Conservation (phyloP, 2,888 invertebrate genomes). For the Athrips mouffetella region DNA sequence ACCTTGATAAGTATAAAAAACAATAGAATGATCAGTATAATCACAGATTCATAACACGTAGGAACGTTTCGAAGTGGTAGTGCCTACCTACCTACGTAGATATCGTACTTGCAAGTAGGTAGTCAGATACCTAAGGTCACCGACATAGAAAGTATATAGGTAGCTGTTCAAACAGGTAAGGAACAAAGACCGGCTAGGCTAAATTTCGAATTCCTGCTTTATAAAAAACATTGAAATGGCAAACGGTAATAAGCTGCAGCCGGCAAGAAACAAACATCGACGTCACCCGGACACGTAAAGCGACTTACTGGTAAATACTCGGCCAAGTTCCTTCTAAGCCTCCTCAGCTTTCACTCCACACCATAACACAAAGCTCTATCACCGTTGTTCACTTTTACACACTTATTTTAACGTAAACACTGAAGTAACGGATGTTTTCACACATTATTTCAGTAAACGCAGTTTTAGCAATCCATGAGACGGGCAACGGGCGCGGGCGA, state of each 20-base stretch:
- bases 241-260: slow-evolving; percentile 1
- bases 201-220: background rate
- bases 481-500: slow-evolving; percentile 52
- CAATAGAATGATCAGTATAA: background rate
- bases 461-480: slow-evolving; percentile 39
- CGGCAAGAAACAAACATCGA: slow-evolving; percentile 30
- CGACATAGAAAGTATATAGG: background rate
- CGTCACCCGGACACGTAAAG: slow-evolving; percentile 68
- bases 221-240: slow-evolving; percentile 8
- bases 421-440: slow-evolving; percentile 56
- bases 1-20: background rate
- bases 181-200: background rate
- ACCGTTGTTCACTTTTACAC: slow-evolving; percentile 59
- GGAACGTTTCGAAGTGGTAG: no score
- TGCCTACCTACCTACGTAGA: background rate
- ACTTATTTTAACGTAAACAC: slow-evolving; percentile 57
- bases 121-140: background rate
- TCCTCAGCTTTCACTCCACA: slow-evolving; percentile 67
- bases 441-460: slow-evolving; percentile 61
- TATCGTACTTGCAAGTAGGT: background rate
- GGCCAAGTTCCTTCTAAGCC: slow-evolving; percentile 56
- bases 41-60: background rate
- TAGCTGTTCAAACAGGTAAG: background rate
- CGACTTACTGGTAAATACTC: slow-evolving; percentile 67
- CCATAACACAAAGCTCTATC: slow-evolving; percentile 69